Conservation (phyloP, 2,797 vertebrate species). For the Danio aesculapii region DNA sequence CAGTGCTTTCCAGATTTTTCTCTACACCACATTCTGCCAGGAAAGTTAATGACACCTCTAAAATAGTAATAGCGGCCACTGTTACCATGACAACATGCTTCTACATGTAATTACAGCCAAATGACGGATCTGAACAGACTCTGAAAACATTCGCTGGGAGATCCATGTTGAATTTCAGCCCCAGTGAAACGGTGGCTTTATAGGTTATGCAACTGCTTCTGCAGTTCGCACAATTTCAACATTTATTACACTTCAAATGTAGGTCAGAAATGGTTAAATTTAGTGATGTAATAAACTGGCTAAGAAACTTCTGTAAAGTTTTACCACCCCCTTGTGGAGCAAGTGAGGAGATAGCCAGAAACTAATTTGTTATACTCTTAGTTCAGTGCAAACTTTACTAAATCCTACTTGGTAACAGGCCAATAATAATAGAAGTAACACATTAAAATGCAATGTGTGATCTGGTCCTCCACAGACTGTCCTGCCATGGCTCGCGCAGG, state of each 20-base stretch:
- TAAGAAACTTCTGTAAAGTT: conserved; percentile 13
- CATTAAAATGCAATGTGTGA: not conserved
- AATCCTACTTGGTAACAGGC: no score
- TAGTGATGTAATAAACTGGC: conserved; percentile 22
- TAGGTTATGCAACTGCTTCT: conserved; percentile 14
- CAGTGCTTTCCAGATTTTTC: not conserved
- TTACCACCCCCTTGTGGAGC: conserved; percentile 41
- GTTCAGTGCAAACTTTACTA: not conserved
- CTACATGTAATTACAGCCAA: conserved; percentile 18
- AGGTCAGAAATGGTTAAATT: conserved; percentile 32
- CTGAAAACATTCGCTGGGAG: conserved; percentile 10
- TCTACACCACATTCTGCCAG: conserved; percentile 1
- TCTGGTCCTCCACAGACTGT: conserved; percentile 6
- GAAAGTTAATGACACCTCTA: conserved; percentile 17
- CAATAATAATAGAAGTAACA: not conserved
- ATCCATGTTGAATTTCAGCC: conserved; percentile 11
- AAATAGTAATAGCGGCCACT: conserved; percentile 31
- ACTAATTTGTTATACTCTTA: not conserved
- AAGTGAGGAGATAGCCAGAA: not conserved
- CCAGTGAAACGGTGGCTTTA: conserved; percentile 9
- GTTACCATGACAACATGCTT: conserved; percentile 14
- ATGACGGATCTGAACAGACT: conserved; percentile 23
- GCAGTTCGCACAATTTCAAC: conserved; percentile 31
- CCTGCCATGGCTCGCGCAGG: conserved; percentile 58
- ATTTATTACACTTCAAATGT: conserved; percentile 7